These are phyloP conservation scores for Eidolon helvum DNA, from an alignment of 2,113 vertebrate species.

Conservation along the genomic window DNA sequence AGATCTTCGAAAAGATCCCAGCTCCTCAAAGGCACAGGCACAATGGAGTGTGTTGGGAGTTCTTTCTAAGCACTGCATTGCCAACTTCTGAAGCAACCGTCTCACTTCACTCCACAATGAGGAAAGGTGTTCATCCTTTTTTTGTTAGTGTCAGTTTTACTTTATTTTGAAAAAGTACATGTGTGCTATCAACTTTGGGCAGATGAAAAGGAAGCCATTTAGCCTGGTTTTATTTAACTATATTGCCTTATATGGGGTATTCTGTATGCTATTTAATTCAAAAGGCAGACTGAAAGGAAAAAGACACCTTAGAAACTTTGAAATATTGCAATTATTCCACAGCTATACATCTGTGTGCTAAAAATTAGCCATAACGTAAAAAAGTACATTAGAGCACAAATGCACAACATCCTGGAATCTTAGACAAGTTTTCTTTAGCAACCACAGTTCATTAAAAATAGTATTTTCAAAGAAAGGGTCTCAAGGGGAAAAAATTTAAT, in stretches of 20 bases:
- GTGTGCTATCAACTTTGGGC: background rate
- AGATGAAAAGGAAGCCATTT: slow-evolving; percentile 1
- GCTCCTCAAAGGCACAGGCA: background rate
- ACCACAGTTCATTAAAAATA: background rate
- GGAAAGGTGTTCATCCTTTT: background rate
- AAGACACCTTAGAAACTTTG: slow-evolving; percentile 8
- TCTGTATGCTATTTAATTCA: background rate
- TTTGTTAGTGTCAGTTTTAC: slow-evolving; percentile 5
- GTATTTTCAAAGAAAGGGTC: background rate
- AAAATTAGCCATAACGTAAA: background rate
- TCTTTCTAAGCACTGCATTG: background rate
- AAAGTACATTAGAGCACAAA: background rate
- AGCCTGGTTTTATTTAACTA: background rate
- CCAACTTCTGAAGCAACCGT: background rate
- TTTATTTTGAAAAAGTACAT: background rate
- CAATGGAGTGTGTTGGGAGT: background rate
- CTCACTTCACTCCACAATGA: background rate
- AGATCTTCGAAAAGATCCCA: background rate
- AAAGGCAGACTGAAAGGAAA: background rate
- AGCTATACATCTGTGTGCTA: background rate
- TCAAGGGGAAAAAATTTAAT: background rate
- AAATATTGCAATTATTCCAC: background rate
- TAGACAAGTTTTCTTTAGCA: background rate
- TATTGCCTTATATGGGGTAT: background rate
- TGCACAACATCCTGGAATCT: background rate